Base-by-base conservation (phyloP, 2,888 invertebrate genomes). In the Ormyrus labotus region DNA sequence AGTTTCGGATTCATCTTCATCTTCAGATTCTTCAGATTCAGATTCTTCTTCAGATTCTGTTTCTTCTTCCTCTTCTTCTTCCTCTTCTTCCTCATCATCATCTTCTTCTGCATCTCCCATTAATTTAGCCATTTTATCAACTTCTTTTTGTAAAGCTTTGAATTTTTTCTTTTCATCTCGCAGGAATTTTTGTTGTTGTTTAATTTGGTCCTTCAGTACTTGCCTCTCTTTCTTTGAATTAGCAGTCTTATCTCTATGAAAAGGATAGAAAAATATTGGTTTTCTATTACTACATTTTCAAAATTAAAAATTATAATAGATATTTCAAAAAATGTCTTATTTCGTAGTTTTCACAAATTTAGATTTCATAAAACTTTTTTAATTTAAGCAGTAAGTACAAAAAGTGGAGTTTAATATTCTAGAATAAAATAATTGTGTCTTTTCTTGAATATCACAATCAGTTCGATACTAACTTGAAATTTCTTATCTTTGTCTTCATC, bases 91-190 rank as follows among this genome's bases (percentile, higher is more conserved):
- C 5, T 94, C 94, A 5, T 94, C 94, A 0, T 94, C 94, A 2
- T 95, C 95, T 6, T 94, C 95, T 0, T 94, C 95, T 2, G 93
- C 94, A 86, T 96, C 96, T 85, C 95, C 96, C 95, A 97, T 95
- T 87, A 96, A 93, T 13, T 95, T 95, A 0, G 96, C 96, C 96
- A 97, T 97, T 91, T 97, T 97, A 87, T 96, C 96, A 9, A 96
- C 96, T 91, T 97, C 97, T 84, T 96, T 96, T 89, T 97, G 96
- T 61, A 97, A 91, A 84, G 94, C 94, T 88, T 95, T 96, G 91
- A 95, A 96, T 91, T 96, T 96, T 87, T 95, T 95, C 87, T 95
- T 96, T 86, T 96, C 97, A 60, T 95, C 95, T 86, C 94, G 95
- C 74, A 96, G 93, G 73, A 95, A 93, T 8, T 93, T 93, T 85